A percentile compares a stretch with the other conserved stretches of the same genome.
Evolutionary conservation across 2,888 invertebrate genomes (phyloP).

Genomic region (Xanthostigma xanthostigma): DNA sequence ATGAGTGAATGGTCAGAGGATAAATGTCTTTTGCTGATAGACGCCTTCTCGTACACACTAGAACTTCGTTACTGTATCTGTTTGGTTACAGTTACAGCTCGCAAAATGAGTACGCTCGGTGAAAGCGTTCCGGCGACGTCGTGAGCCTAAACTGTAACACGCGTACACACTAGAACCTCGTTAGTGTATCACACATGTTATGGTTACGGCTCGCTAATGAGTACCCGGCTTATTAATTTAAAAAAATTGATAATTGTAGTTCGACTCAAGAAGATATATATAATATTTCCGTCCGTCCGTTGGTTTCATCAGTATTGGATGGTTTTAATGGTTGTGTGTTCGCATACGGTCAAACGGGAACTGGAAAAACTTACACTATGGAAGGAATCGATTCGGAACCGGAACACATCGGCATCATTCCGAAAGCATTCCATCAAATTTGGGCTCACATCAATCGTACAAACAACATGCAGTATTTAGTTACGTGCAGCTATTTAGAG

Average conservation of each 20-base stretch:
- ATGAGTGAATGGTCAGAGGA: too few relatives aligned
- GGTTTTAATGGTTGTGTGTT: conserved; percentile 99
- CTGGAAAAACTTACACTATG: conserved; percentile 72
- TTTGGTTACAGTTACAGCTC: too few relatives aligned
- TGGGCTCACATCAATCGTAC: conserved; percentile 87
- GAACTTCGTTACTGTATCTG: too few relatives aligned
- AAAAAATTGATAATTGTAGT: conserved; percentile 25
- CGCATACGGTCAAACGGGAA: conserved; percentile 98
- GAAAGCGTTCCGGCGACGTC: too few relatives aligned
- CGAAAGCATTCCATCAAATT: conserved; percentile 93
- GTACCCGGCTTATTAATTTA: too few relatives aligned
- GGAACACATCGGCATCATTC: conserved; percentile 77
- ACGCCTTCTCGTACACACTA: too few relatives aligned
- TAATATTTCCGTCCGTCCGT: conserved; percentile 87
- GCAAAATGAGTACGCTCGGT: too few relatives aligned
- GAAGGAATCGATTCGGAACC: conserved; percentile 50
- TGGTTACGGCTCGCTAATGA: too few relatives aligned
- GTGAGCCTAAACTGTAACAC: too few relatives aligned
- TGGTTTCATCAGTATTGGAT: conserved; percentile 88
- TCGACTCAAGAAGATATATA: conserved; percentile 86
- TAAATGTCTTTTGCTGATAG: too few relatives aligned
- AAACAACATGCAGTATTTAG: conserved; percentile 86
- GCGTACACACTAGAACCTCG: too few relatives aligned
- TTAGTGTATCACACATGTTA: too few relatives aligned
- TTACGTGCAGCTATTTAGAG: conserved; percentile 92